phyloP scores from a whole-genome alignment of 1,140 invertebrate species.

The Chrysoperla carnea region DNA sequence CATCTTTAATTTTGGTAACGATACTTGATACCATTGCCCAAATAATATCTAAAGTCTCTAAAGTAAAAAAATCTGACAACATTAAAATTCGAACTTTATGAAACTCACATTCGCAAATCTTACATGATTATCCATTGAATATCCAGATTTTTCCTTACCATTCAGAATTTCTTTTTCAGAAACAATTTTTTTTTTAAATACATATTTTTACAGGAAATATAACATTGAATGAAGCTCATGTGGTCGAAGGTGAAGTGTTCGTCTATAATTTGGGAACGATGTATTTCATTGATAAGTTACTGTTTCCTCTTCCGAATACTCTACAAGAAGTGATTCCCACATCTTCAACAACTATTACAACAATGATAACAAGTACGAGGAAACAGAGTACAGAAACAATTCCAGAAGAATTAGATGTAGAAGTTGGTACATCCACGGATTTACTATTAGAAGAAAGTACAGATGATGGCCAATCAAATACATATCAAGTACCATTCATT shows the following conservation, averaged over 20 bases:
- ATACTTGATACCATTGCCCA: too few species aligned
- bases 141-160: too few species aligned
- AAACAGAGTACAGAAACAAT: conserved; percentile 22
- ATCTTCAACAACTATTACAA: conserved; percentile 2
- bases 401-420: conserved; percentile 25
- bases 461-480: conserved; percentile 7
- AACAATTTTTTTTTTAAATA: too few species aligned
- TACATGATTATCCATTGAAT: too few species aligned
- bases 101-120: too few species aligned
- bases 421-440: conserved; percentile 14
- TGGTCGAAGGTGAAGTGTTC: conserved; percentile 37
- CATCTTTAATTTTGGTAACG: too few species aligned
- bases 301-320: conserved; percentile 24
- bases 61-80: too few species aligned
- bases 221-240: conserved; percentile 31
- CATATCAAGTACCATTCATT: background rate
- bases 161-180: too few species aligned
- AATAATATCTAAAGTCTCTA: too few species aligned
- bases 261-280: conserved; percentile 41
- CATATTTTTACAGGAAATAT: conserved; percentile 20
- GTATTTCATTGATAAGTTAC: conserved; percentile 36
- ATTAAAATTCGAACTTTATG: too few species aligned
- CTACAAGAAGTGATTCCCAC: conserved; percentile 15
- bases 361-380: conserved; percentile 7
- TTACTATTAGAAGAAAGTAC: conserved; percentile 9